Evolutionary conservation across 2,888 invertebrate genomes (phyloP), one percentile per base, ranked within the genome.

Genomic region (Halictus ligatus): DNA sequence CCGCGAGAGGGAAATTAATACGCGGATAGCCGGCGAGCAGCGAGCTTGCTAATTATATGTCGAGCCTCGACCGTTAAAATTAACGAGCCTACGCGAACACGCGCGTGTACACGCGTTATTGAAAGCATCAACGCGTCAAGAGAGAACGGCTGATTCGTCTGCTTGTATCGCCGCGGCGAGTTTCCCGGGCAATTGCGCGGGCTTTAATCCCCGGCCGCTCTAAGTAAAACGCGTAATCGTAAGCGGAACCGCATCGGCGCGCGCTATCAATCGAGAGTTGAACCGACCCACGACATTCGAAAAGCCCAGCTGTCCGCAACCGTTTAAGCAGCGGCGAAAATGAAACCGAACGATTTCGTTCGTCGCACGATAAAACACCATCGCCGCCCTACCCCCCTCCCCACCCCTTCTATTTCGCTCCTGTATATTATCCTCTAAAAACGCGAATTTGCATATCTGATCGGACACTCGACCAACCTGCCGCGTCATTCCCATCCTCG

Each of bases 361-460:
- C 35, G 67, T 67, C 35, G 67, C 18, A 35, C 29, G 8, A 67
- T 29, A 29, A 67, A 35, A 67, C 60, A 15, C 25, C 60, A 15
- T 60, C 64, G 2, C 2, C 29, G 2, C 7, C 15, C 7, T 29
- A 35, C 67, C 67, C 35, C 35, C 35, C 3, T 3, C 35, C 35
- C 35, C 35, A 0, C 35, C 2, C 35, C 18, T 67, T 67, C 67
- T 35, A 67, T 67, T 67, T 67, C 67, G 35, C 29, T 67, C 67
- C 35, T 67, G 67, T 67, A 67, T 35, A 67, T 35, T 67, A 67
- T 35, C 67, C 67, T 35, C 35, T 29, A 67, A 35, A 67, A 71
- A 43, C 71, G 71, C 40, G 43, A 71, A 78, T 54, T 29, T 48
- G 40, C 77, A 75, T 71, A 67, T 67, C 48, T 46, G 48, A 75